Percentiles rank a stretch among this genome's conserved stretches.
These are phyloP conservation scores for Plutella xylostella DNA, from an alignment of 2,888 invertebrate species.

Conservation along the genomic window DNA sequence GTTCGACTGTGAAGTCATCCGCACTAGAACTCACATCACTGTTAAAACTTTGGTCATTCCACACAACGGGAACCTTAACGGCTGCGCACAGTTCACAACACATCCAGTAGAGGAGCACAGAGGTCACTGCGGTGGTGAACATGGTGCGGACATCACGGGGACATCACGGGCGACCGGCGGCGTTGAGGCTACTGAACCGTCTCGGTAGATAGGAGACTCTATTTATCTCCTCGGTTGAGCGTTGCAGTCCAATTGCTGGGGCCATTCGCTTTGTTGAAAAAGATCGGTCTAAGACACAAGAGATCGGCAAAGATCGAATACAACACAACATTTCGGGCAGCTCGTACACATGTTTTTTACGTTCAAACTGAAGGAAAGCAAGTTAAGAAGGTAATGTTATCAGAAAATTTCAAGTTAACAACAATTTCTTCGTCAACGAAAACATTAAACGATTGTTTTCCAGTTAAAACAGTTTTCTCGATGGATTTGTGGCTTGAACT, in stretches of 20 bases:
- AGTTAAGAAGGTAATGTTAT: no score
- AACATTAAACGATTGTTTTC: no score
- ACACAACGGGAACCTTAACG: slow-evolving; percentile 48
- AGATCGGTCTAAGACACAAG: slow-evolving; percentile 25
- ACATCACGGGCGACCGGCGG: slow-evolving; percentile 49
- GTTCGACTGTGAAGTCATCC: slow-evolving; percentile 25
- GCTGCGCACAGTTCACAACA: slow-evolving; percentile 43
- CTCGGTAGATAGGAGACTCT: slow-evolving; percentile 39
- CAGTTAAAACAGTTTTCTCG: no score
- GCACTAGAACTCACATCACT: slow-evolving; percentile 39
- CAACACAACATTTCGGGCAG: no score
- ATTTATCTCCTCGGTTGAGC: slow-evolving; percentile 65
- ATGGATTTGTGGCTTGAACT: no score
- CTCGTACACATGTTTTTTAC: no score
- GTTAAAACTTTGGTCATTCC: slow-evolving; percentile 32
- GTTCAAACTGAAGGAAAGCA: no score
- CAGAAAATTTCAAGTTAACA: no score
- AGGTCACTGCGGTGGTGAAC: slow-evolving; percentile 22
- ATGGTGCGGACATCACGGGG: slow-evolving; percentile 41
- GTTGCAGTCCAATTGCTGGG: slow-evolving; percentile 54
- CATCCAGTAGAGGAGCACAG: slow-evolving; percentile 31
- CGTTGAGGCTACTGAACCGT: slow-evolving; percentile 52
- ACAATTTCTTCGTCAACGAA: no score
- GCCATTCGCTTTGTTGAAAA: slow-evolving; percentile 44
- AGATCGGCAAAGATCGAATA: no score